These are phyloP conservation scores for Corythornis cristatus DNA, from an alignment of 2,113 vertebrate species.

Conservation along the genomic window DNA sequence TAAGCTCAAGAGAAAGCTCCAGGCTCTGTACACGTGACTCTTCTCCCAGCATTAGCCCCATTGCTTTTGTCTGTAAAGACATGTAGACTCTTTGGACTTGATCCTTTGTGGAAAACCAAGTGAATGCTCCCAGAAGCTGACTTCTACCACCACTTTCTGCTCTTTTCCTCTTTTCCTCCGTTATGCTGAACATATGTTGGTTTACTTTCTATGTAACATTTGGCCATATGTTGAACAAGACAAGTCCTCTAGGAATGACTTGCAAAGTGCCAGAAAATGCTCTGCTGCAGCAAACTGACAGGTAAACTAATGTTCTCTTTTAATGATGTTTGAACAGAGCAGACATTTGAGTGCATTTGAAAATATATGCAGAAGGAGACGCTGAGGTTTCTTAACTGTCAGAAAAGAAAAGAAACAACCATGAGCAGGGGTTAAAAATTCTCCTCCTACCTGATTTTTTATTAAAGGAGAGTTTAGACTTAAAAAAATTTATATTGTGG, in stretches of 20 bases:
- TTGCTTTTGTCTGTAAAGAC: background rate
- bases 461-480: background rate
- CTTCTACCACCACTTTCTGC: background rate
- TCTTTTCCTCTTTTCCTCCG: background rate
- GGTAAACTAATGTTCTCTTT: background rate
- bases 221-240: slow-evolving; percentile 8
- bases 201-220: background rate
- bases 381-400: background rate
- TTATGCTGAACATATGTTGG: background rate
- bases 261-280: background rate
- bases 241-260: slow-evolving; percentile 23
- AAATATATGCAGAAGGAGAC: background rate
- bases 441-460: rapidly evolving
- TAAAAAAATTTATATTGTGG: background rate
- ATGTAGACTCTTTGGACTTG: background rate
- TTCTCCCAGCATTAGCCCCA: background rate
- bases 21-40: background rate
- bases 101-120: background rate
- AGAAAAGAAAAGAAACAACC: background rate
- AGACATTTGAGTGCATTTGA: background rate
- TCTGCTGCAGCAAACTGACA: background rate
- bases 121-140: background rate
- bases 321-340: background rate
- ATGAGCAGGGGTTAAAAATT: background rate
- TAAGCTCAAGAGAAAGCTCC: background rate